Base-by-base conservation (phyloP, 2,113 vertebrate species). In the Cynopterus brachyotis region DNA sequence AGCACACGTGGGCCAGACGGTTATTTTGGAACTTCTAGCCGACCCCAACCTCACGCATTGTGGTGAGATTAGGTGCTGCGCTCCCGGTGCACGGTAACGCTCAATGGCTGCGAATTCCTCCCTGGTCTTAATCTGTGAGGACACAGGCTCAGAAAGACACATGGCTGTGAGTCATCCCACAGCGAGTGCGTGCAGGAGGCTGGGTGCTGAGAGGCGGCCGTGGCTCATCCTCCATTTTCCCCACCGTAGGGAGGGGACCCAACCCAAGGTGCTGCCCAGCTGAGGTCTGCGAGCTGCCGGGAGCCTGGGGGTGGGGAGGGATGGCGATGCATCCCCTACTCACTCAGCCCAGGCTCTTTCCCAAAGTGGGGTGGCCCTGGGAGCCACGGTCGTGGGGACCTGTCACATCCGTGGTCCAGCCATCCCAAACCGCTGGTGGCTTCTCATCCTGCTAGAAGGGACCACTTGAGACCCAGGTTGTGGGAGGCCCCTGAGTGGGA, bases 41-140 rank as follows among this genome's bases (percentile, higher is more conserved):
- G 32, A 26, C 10, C 80, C 57, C 45, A 17, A 45, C 10, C 45
- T 45, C n/a, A 22, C 3, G 75, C 35, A 13, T 3, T 35, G 75
- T 10, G 42, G 26, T 26, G 15, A 40, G 50, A 17, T 1, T 2
- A n/a, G 59, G 3, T 1, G 32, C 30, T 24, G 6, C 2, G 7
- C 0, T 16, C 76, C 72, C 3, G 62, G 81, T 0, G 6, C 40
- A 35, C 3, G 15, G 35, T 47, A 15, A 12, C 1, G 19, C 9
- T 57, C 0, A 17, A 12, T 9, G 40, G 55, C 92, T 62, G 42
- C 15, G 66, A 62, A n/a, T 13, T 10, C 28, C 12, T 35, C 57
- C 26, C 22, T n/a, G 8, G 60, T 47, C 82, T 67, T 60, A 32
- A 32, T 3, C 13, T 26, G 32, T 32, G 32, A 50, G 32, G 72